Evolutionary conservation across 2,888 invertebrate genomes (phyloP).

Genomic region (Malthinus flaveolus): DNA sequence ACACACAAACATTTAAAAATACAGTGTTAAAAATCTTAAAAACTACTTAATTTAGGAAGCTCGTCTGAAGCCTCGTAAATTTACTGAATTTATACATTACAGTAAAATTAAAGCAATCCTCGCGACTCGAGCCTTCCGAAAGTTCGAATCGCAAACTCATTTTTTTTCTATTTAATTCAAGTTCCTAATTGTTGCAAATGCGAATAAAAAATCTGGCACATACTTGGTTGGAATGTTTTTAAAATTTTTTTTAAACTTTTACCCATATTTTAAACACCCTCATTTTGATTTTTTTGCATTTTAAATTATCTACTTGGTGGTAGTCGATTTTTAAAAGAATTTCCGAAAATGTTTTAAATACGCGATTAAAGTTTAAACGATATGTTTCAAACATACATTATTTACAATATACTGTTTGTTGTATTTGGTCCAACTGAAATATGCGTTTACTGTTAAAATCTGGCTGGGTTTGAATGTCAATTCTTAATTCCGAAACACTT

Average conservation of each 20-base stretch:
- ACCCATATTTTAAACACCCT: slow-evolving; percentile 31
- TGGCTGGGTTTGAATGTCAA: slow-evolving; percentile 51
- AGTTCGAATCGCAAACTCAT: slow-evolving; percentile 36
- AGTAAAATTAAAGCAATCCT: slow-evolving; percentile 31
- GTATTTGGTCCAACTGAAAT: slow-evolving; percentile 45
- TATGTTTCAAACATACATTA: slow-evolving; percentile 46
- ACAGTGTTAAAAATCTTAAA: slow-evolving; percentile 53
- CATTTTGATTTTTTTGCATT: slow-evolving; percentile 18
- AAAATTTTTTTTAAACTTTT: slow-evolving; percentile 49
- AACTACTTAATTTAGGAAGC: slow-evolving; percentile 40
- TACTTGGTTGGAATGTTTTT: slow-evolving; percentile 66
- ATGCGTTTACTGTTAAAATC: slow-evolving; percentile 50
- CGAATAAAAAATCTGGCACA: slow-evolving; percentile 66
- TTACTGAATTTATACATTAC: slow-evolving; percentile 30
- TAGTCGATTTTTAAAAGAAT: background rate
- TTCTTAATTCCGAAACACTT: slow-evolving; percentile 9
- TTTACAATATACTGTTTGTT: slow-evolving; percentile 43
- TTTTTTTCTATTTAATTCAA: slow-evolving; percentile 36
- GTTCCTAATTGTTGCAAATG: slow-evolving; percentile 47
- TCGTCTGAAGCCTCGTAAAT: slow-evolving; percentile 33
- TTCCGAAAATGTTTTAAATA: background rate
- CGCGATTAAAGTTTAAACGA: slow-evolving; percentile 36
- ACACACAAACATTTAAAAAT: slow-evolving; percentile 57
- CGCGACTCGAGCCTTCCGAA: slow-evolving; percentile 31
- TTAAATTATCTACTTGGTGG: slow-evolving; percentile 19